Percentiles rank a stretch among this genome's conserved stretches.
These are phyloP conservation scores for Tachysurus vachellii DNA, from an alignment of 2,113 vertebrate species.

Conservation along the genomic window DNA sequence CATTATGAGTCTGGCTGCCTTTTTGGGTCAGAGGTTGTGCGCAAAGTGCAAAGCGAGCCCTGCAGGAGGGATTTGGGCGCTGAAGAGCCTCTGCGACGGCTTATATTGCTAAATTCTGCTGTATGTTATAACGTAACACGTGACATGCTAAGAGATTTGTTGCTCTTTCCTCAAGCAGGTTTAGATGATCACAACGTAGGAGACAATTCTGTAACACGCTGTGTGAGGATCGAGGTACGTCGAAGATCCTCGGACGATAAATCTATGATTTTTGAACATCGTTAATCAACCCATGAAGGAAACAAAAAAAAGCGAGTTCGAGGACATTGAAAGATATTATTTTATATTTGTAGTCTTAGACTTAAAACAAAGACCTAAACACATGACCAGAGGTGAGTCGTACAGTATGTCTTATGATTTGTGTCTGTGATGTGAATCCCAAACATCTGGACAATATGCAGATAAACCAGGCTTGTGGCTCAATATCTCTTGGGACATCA, in stretches of 20 bases:
- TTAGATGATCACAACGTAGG: not conserved
- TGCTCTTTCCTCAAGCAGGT: not conserved
- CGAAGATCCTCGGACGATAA: not conserved
- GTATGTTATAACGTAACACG: not conserved
- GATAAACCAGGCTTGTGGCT: not conserved
- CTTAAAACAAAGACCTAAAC: not conserved
- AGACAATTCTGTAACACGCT: not conserved
- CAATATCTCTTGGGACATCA: not conserved
- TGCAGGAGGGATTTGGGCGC: constrained; percentile 29
- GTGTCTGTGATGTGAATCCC: not conserved
- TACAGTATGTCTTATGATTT: not conserved
- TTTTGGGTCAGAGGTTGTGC: constrained; percentile 47
- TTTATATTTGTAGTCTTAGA: not conserved
- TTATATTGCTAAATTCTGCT: not conserved
- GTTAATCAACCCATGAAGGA: not conserved
- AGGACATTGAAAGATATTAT: not conserved
- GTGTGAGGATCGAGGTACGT: not conserved
- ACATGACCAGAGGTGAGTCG: not conserved
- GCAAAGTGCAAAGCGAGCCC: constrained; percentile 33
- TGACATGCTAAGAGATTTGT: not conserved
- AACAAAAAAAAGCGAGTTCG: not conserved
- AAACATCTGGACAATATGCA: not conserved
- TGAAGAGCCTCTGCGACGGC: not conserved
- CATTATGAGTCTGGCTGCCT: constrained; percentile 46
- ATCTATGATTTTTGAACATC: not conserved